These are phyloP conservation scores for Rissa tridactyla DNA, from an alignment of 2,113 vertebrate genomes.

Conservation along the genomic window DNA sequence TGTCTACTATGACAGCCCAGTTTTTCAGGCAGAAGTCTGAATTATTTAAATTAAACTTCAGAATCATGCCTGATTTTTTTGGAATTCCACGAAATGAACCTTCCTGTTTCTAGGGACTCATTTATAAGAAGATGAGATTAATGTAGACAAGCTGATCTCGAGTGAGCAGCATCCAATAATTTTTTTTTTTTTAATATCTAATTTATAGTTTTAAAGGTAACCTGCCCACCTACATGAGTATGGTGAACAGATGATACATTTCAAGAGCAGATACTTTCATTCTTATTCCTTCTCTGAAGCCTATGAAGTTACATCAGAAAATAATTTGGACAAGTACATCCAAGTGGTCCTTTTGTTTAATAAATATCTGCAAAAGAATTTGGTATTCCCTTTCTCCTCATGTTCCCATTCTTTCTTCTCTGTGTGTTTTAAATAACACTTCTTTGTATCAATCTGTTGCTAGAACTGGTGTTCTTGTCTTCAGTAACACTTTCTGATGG, in stretches of 20 bases:
- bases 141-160: not conserved
- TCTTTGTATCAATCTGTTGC: not conserved
- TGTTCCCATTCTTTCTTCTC: slow-evolving; percentile 6
- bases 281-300: not conserved
- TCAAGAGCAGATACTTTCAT: not conserved
- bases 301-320: slow-evolving; percentile 28
- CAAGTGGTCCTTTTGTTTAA: slow-evolving; percentile 29
- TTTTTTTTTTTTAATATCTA: not conserved
- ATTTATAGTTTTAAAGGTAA: not conserved
- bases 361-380: not conserved
- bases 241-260: not conserved
- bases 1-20: fast-evolving
- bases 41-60: not conserved
- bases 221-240: not conserved
- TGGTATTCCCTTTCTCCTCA: not conserved
- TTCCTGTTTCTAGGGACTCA: not conserved
- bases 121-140: not conserved
- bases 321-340: slow-evolving; percentile 15
- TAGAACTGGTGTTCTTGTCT: not conserved
- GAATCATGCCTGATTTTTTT: not conserved
- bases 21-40: not conserved
- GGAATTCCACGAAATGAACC: not conserved
- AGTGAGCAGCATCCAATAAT: not conserved
- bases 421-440: slow-evolving; percentile 10
- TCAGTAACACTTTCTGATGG: not conserved